A percentile compares a stretch with the other conserved stretches of the same genome.
Conservation (phyloP, 2,113 vertebrate genomes). For the Microtus ochrogaster region DNA sequence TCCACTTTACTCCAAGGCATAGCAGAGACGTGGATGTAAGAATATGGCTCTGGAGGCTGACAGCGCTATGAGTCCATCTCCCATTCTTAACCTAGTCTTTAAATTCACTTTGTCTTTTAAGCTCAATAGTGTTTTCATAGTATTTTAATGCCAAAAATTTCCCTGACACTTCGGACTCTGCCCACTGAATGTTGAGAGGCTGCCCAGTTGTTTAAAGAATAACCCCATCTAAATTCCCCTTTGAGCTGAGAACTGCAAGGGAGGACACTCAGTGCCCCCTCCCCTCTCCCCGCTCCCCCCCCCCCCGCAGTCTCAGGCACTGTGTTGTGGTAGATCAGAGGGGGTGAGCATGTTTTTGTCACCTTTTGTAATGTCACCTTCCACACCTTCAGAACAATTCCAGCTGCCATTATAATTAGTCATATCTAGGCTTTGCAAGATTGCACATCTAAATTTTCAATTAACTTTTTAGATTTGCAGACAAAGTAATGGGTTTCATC, state of each 20-base stretch:
- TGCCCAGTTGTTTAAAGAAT: not conserved
- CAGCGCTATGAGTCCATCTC: not conserved
- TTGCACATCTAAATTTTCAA: not conserved
- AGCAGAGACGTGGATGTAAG: not conserved
- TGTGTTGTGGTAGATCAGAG: not conserved
- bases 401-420: too few relatives aligned
- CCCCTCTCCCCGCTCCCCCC: too few relatives aligned
- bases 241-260: not conserved
- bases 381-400: not conserved
- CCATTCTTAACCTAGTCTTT: not conserved
- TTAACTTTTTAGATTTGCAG: not conserved
- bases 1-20: not conserved
- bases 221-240: not conserved
- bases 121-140: not conserved
- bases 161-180: not conserved
- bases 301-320: not conserved
- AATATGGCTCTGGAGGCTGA: not conserved
- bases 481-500: not conserved
- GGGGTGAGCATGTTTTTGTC: not conserved
- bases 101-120: not conserved
- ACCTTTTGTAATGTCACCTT: not conserved
- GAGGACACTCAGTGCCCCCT: not conserved
- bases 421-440: too few relatives aligned
- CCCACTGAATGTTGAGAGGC: not conserved
- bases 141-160: not conserved